Conservation (phyloP, 1,140 invertebrate species). For the Nylanderia fulva region DNA sequence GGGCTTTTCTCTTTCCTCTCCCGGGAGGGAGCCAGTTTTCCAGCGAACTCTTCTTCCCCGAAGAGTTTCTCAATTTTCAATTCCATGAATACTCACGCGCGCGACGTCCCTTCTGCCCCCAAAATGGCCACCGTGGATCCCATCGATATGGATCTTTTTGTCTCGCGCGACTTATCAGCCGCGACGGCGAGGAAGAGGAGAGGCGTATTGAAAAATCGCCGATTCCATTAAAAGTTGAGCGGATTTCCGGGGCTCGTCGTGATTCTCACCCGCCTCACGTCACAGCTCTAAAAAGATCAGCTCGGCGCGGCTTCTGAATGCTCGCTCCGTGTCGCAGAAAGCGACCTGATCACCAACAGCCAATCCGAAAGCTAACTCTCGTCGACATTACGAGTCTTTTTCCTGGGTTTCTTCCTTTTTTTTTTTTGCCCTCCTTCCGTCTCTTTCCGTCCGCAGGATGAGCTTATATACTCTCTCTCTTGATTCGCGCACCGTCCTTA, state of each 20-base stretch:
- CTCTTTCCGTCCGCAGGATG: slow-evolving; percentile 1
- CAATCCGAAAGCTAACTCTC: slow-evolving; percentile 41
- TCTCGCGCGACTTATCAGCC: slow-evolving; percentile 50
- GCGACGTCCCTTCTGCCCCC: not conserved
- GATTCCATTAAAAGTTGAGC: slow-evolving; percentile 78
- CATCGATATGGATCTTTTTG: slow-evolving; percentile 46
- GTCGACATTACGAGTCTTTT: slow-evolving; percentile 42
- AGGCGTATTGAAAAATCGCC: slow-evolving; percentile 73
- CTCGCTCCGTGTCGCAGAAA: slow-evolving; percentile 35
- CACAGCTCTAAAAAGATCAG: slow-evolving; percentile 47
- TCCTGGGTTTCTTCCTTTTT: not conserved
- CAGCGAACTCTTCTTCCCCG: slow-evolving; percentile 28
- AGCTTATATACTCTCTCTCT: slow-evolving; percentile 12
- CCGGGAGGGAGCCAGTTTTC: slow-evolving; percentile 30
- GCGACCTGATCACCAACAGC: slow-evolving; percentile 41
- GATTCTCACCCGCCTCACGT: slow-evolving; percentile 53
- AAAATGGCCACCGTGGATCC: slow-evolving; percentile 43
- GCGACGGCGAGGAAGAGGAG: not conserved
- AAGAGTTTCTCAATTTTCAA: slow-evolving; percentile 61
- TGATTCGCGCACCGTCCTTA: slow-evolving; percentile 11
- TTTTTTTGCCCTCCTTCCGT: not conserved
- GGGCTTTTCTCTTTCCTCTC: slow-evolving; percentile 31
- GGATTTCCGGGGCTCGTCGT: slow-evolving; percentile 54
- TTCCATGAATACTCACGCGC: slow-evolving; percentile 50
- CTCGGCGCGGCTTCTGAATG: slow-evolving; percentile 27